Base-by-base conservation (phyloP, 2,888 invertebrate species). In the Metacarcinus magister region DNA sequence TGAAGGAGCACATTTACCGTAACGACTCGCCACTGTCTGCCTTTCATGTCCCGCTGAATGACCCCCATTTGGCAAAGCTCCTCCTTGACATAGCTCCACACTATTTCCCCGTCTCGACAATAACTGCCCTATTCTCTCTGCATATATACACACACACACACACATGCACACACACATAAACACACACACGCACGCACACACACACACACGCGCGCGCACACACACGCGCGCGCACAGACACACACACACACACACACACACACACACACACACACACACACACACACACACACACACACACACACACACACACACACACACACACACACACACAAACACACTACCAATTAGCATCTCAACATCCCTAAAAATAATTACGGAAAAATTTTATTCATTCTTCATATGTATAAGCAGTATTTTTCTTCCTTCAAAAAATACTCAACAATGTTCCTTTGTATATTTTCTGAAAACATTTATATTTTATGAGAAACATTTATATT, bases 181-280 rank as follows among this genome's bases (percentile, higher is more conserved):
- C n/a, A n/a, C n/a, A n/a, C n/a, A n/a, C n/a, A n/a, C n/a, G n/a
- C 54, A 13, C 54, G 54, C 67, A 67, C 67, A 67, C 67, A 67
- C 67, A 67, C 67, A 67, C 67, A 67, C 67, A 67, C 67, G 16
- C 67, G 16, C 67, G n/a, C 67, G n/a, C 67, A 67, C 67, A 67
- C 67, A 67, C 67, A 67, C 67, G n/a, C 67, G n/a, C 67, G n/a
- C 67, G n/a, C 67, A 67, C 67, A 67, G 23, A 67, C 67, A 67
- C 67, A 67, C 67, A 67, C 67, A 67, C 67, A 67, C 67, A 67
- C 67, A 67, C 67, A 67, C 67, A 67, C 67, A 67, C 67, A 67
- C 67, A 67, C n/a, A 67, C 54, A 54, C 54, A 54, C 54, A 54
- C 54, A 48, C 48, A 48, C 48, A 48, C 48, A 48, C 48, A 48